A percentile compares a stretch with the other conserved stretches of the same genome.
Conservation (phyloP, 1,140 invertebrate genomes). For the Macrobrachium nipponense region DNA sequence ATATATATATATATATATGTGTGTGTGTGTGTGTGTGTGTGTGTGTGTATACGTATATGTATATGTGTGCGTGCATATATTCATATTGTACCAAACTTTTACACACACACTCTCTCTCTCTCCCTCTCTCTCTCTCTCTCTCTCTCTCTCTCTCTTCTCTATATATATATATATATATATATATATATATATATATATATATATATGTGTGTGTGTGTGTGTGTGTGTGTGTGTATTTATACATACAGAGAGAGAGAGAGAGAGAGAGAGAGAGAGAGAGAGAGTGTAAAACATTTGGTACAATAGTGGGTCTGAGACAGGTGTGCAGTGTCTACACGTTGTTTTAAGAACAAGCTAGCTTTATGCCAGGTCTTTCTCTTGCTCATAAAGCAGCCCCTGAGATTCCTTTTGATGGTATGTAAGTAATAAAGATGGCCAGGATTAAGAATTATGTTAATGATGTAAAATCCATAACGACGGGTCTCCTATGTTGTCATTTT, state of each 20-base stretch:
- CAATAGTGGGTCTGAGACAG: not conserved
- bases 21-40: constrained; percentile 22
- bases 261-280: constrained; percentile 27
- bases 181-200: constrained; percentile 6
- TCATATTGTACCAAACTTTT: too few species aligned
- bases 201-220: not conserved
- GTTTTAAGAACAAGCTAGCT: not conserved
- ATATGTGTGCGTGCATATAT: not conserved
- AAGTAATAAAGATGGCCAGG: too few species aligned
- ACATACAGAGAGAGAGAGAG: constrained; percentile 24
- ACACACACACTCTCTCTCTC: too few species aligned
- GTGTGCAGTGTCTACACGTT: not conserved
- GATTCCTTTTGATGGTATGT: too few species aligned
- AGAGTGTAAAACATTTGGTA: not conserved
- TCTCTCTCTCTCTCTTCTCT: too few species aligned
- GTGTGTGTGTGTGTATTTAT: not conserved
- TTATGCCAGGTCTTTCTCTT: too few species aligned
- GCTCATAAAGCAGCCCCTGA: too few species aligned
- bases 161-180: not conserved
- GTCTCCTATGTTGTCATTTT: too few species aligned
- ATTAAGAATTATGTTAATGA: too few species aligned
- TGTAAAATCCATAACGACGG: too few species aligned
- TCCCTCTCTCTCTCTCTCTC: too few species aligned
- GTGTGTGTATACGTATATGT: constrained; percentile 8
- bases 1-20: constrained; percentile 14